Base-by-base conservation (phyloP, 2,888 invertebrate species). In the Drosophila barbarae region DNA sequence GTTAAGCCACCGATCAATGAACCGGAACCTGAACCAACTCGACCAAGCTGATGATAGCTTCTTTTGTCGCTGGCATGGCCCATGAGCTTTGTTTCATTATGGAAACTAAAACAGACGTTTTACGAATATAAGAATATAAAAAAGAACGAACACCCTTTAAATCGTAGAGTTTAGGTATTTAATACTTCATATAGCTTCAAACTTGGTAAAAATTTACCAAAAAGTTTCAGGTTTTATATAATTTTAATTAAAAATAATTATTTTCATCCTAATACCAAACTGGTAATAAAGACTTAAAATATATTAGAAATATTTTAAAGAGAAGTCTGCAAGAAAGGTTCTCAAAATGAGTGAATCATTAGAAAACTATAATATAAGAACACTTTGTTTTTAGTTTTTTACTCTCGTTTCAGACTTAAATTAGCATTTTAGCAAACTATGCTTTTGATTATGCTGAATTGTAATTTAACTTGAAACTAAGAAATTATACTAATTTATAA, bases 1-100 rank as follows among this genome's bases (percentile, higher is more conserved):
- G 57, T 28, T 57, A 32, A 34, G 30, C 39, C 56, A 30, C 30
- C n/a, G 59, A 38, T 61, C 59, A 59, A 59, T 59, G 63, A 44
- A 56, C 49, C 49, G 47, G 32, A 47, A 53, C 47, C 46, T 30
- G 18, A 30, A 18, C 46, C 30, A 46, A 30, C 7, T 44, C 28
- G 28, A 3, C 44, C 15, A n/a, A 23, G n/a, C n/a, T n/a, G 23
- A 12, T 18, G 30, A 46, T 46, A 46, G 30, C 46, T 18, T 30
- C 18, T 46, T 18, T 30, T 46, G 44, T 30, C 7, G 18, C 44
- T 15, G 5, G 2, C 28, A 30, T 18, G 28, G 8, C 18, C 12
- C 12, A 5, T 46, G 18, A 2, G 46, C 46, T 46, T 46, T 46
- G 46, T 46, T 30, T 46, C 2, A 5, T 46, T 46, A 18, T 9